phyloP scores from a whole-genome alignment of 2,888 invertebrate genomes.

The Molorchus minor region DNA sequence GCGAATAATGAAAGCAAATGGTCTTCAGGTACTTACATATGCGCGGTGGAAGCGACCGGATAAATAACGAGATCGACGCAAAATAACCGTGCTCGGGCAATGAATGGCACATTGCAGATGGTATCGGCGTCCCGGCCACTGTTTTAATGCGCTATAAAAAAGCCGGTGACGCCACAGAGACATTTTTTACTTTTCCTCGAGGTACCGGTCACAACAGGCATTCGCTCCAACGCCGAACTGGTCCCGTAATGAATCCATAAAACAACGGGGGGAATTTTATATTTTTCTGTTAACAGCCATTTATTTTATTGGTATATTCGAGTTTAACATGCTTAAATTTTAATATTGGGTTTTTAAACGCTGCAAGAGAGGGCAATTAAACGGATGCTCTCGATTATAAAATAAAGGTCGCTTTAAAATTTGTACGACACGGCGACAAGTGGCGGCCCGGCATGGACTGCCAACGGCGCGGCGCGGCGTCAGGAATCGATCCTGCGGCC shows the following conservation, averaged over 20 bases:
- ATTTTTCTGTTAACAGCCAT: slow-evolving; percentile 37
- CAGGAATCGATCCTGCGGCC: slow-evolving; percentile 56
- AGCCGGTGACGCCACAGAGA: slow-evolving; percentile 42
- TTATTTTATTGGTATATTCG: slow-evolving; percentile 49
- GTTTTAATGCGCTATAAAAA: slow-evolving; percentile 45
- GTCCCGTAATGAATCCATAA: slow-evolving; percentile 50
- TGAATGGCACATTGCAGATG: slow-evolving; percentile 44
- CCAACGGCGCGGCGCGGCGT: slow-evolving; percentile 36
- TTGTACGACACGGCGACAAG: slow-evolving; percentile 34
- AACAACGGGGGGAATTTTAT: slow-evolving; percentile 43
- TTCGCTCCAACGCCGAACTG: slow-evolving; percentile 24
- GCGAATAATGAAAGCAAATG: slow-evolving; percentile 34
- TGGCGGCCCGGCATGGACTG: slow-evolving; percentile 36
- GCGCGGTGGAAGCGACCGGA: slow-evolving; percentile 28
- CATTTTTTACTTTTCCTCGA: slow-evolving; percentile 25
- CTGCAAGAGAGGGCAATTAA: slow-evolving; percentile 47
- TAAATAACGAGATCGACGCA: slow-evolving; percentile 43
- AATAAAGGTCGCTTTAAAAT: slow-evolving; percentile 44
- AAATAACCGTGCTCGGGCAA: slow-evolving; percentile 37
- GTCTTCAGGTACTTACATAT: slow-evolving; percentile 24
- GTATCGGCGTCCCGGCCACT: slow-evolving; percentile 38
- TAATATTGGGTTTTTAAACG: slow-evolving; percentile 42
- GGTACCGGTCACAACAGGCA: slow-evolving; percentile 6
- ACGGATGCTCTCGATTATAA: slow-evolving; percentile 45
- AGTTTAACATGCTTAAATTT: slow-evolving; percentile 46